Evolutionary conservation across 92 coral and sea anemone species (phyloP).

Genomic region (Scolanthus callimorphus): DNA sequence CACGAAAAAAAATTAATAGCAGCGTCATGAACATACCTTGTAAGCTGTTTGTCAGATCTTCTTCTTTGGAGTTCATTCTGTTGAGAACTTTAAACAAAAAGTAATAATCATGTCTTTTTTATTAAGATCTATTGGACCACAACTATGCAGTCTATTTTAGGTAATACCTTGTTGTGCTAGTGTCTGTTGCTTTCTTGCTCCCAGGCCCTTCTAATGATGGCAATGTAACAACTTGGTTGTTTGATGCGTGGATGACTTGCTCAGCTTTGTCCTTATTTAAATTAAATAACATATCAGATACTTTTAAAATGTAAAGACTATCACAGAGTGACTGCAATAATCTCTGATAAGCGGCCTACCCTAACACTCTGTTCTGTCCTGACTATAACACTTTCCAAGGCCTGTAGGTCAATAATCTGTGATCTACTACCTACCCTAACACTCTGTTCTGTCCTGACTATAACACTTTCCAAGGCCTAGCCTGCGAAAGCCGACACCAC

Average conservation of each 20-base stretch:
- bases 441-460: neutral
- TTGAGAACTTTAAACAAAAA: constrained; percentile 1
- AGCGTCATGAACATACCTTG: neutral
- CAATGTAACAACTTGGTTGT: constrained; percentile 76
- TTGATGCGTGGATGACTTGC: constrained; percentile 76
- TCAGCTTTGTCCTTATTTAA: constrained; percentile 77
- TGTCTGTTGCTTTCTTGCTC: constrained; percentile 26
- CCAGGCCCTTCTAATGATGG: constrained; percentile 82
- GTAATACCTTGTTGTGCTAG: too few relatives aligned
- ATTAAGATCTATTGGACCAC: too few relatives aligned
- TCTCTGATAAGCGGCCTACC: too few relatives aligned
- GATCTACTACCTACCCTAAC: neutral
- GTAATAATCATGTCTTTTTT: too few relatives aligned
- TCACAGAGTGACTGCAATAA: too few relatives aligned
- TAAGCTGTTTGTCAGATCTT: neutral
- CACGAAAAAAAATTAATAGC: too few relatives aligned
- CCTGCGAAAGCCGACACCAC: too few relatives aligned
- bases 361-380: neutral
- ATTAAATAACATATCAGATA: neutral
- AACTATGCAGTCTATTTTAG: too few relatives aligned
- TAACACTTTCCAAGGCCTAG: neutral
- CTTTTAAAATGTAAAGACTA: too few relatives aligned
- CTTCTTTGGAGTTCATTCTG: neutral
- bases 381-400: neutral
- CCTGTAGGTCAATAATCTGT: neutral